Evolutionary conservation across 2,797 vertebrate genomes (phyloP).

Genomic region (Chiroxiphia lanceolata): DNA sequence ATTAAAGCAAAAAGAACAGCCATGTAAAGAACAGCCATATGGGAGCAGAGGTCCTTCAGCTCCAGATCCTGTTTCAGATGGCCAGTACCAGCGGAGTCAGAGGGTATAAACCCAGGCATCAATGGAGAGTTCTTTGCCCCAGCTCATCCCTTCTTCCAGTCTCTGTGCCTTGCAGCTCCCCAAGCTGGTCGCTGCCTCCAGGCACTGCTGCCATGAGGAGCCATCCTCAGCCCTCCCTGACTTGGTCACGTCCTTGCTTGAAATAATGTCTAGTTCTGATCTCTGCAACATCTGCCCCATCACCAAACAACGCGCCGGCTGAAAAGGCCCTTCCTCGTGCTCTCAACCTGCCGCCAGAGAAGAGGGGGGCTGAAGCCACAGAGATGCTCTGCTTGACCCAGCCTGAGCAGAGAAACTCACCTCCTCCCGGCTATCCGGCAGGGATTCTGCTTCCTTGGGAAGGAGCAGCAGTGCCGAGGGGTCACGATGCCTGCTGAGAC

Average conservation of each 20-base stretch:
- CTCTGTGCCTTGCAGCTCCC: accelerated
- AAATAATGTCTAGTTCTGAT: not conserved
- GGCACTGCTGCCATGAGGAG: not conserved
- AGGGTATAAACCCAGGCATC: not conserved
- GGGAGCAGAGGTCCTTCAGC: not conserved
- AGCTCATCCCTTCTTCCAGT: not conserved
- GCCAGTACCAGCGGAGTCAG: not conserved
- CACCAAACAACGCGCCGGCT: not conserved
- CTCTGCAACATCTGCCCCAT: not conserved
- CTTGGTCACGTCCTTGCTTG: not conserved
- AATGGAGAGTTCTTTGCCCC: not conserved
- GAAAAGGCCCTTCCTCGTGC: not conserved
- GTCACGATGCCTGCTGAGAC: accelerated
- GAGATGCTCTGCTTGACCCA: not conserved
- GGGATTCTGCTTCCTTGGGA: not conserved
- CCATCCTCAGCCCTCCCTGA: not conserved
- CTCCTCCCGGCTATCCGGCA: not conserved
- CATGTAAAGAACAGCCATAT: not conserved
- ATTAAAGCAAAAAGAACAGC: not conserved
- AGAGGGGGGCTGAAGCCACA: not conserved
- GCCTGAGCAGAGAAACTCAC: not conserved
- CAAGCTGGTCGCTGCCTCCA: accelerated
- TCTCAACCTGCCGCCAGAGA: not conserved
- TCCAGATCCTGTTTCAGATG: not conserved
- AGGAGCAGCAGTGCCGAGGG: not conserved